Evolutionary conservation across 2,797 vertebrate species (phyloP).

Genomic region (Steatocranus sp.): DNA sequence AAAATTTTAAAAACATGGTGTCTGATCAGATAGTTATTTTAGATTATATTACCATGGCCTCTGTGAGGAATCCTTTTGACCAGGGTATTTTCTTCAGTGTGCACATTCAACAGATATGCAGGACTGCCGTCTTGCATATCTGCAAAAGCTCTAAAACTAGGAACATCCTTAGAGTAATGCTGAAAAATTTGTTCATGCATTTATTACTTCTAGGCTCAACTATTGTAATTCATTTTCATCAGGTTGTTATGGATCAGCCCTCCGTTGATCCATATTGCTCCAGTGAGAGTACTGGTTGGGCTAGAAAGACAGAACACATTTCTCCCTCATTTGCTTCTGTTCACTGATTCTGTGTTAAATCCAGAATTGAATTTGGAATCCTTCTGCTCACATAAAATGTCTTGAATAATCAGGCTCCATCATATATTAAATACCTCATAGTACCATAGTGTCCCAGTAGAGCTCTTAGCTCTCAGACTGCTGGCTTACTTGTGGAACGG

Average conservation of each 20-base stretch:
- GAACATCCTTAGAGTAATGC: not conserved
- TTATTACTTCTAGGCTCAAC: not conserved
- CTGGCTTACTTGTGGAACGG: not conserved
- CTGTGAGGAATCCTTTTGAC: not conserved
- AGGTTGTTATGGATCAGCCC: fast-evolving
- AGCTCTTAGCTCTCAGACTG: not conserved
- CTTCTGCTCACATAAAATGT: not conserved
- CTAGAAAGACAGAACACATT: not conserved
- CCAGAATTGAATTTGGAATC: not conserved
- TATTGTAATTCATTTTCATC: not conserved
- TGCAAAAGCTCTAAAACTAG: not conserved
- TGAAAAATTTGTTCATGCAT: fast-evolving
- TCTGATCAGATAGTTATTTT: not conserved
- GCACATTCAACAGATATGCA: not conserved
- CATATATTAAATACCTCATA: not conserved
- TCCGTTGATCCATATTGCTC: not conserved
- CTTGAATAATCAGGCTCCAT: not conserved
- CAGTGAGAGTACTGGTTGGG: not conserved
- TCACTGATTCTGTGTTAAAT: not conserved
- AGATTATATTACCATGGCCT: fast-evolving
- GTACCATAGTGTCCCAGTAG: not conserved
- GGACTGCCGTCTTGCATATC: not conserved
- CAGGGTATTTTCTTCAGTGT: not conserved
- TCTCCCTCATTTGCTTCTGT: not conserved
- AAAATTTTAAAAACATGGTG: not conserved